Conservation (phyloP, 2,888 invertebrate species). For the Iphiclides podalirius region DNA sequence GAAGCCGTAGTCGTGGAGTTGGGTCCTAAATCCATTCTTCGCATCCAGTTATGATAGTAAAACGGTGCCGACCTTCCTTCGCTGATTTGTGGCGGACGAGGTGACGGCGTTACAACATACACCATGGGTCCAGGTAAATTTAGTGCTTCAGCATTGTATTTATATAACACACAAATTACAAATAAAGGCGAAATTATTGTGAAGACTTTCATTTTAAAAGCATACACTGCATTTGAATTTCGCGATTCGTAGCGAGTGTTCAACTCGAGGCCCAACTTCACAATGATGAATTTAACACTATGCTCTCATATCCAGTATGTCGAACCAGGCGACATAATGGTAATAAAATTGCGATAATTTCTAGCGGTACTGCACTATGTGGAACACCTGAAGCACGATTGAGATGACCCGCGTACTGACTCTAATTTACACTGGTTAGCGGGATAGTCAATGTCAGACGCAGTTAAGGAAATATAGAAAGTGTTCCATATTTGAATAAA, state of each 20-base stretch:
- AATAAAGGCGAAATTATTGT: slow-evolving; percentile 32
- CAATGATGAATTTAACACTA: slow-evolving; percentile 48
- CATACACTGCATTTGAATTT: slow-evolving; percentile 42
- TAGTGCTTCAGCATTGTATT: slow-evolving; percentile 39
- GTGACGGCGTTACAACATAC: slow-evolving; percentile 67
- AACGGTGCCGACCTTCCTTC: slow-evolving; percentile 61
- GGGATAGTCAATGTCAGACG: slow-evolving; percentile 54
- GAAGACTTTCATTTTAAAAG: slow-evolving; percentile 48
- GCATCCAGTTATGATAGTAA: slow-evolving; percentile 70
- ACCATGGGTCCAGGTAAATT: slow-evolving; percentile 62
- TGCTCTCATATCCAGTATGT: slow-evolving; percentile 39
- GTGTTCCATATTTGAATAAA: slow-evolving; percentile 70
- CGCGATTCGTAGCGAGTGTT: slow-evolving; percentile 40
- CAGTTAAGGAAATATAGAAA: slow-evolving; percentile 52
- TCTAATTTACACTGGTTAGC: slow-evolving; percentile 72
- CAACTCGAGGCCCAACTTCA: slow-evolving; percentile 48
- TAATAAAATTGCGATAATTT: slow-evolving; percentile 71
- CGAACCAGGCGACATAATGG: slow-evolving; percentile 39
- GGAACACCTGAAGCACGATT: slow-evolving; percentile 62
- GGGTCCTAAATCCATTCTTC: slow-evolving; percentile 56
- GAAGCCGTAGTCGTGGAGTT: slow-evolving; percentile 38
- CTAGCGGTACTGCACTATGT: slow-evolving; percentile 71
- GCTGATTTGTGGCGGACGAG: slow-evolving; percentile 42
- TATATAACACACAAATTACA: slow-evolving; percentile 26
- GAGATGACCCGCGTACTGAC: slow-evolving; percentile 49